Conservation (phyloP, 2,797 vertebrate species). For the Urophycis tenuis region DNA sequence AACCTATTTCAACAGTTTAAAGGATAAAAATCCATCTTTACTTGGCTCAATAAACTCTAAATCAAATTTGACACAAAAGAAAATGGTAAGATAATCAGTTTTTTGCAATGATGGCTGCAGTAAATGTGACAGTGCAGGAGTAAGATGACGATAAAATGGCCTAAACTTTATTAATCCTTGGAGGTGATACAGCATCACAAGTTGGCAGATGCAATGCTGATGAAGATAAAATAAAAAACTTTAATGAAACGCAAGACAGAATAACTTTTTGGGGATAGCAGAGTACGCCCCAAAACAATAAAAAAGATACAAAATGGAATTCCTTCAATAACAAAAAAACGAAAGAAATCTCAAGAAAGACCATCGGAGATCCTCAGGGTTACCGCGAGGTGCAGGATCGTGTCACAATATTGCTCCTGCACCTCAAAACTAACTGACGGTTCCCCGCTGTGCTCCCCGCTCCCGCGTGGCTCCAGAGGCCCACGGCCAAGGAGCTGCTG, state of each 20-base stretch:
- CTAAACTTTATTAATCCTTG: background rate
- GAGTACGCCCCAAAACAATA: background rate
- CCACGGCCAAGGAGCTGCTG: conserved; percentile 93
- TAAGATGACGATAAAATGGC: too few species aligned
- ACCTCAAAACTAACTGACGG: background rate
- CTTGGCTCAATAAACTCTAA: background rate
- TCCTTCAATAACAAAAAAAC: background rate
- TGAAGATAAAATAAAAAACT: background rate
- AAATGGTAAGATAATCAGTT: background rate
- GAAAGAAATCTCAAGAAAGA: too few species aligned
- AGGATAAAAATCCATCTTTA: background rate
- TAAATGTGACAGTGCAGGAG: too few species aligned
- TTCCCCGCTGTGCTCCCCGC: background rate
- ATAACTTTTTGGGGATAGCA: background rate
- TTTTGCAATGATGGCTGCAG: background rate
- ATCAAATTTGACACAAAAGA: background rate
- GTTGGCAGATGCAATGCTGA: background rate
- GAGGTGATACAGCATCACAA: background rate
- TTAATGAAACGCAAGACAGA: too few species aligned
- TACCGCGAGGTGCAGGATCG: too few species aligned
- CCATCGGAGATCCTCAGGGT: too few species aligned
- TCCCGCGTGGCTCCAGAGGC: conserved; percentile 77
- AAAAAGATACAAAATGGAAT: background rate
- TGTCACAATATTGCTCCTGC: too few species aligned
- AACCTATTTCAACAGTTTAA: background rate